Conservation (phyloP, 1,140 invertebrate genomes). For the Solenopsis invicta region DNA sequence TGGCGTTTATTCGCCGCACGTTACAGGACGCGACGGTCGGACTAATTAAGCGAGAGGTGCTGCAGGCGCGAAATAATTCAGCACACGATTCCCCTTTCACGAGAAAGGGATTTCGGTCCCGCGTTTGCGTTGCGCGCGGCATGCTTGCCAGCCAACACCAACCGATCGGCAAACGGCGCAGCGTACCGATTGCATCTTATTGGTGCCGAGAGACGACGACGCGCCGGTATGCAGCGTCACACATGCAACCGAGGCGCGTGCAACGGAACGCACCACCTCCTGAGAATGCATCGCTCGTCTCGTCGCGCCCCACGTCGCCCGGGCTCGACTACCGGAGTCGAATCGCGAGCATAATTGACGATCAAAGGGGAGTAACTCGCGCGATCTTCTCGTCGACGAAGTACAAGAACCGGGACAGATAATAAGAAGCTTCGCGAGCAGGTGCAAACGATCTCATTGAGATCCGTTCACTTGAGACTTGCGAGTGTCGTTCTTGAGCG, state of each 20-base stretch:
- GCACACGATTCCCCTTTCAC: conserved; percentile 35
- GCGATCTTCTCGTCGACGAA: background rate
- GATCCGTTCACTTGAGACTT: background rate
- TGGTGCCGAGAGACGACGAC: background rate
- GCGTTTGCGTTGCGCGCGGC: background rate
- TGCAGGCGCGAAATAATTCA: conserved; percentile 48
- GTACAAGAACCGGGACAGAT: background rate
- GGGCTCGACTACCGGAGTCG: background rate
- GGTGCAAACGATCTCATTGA: conserved; percentile 12
- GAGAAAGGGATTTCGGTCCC: conserved; percentile 63
- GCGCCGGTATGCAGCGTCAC: conserved; percentile 28
- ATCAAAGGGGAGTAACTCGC: conserved; percentile 23
- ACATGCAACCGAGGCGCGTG: conserved; percentile 1
- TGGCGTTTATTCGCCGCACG: conserved; percentile 43
- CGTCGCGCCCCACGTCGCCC: background rate
- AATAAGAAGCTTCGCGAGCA: conserved; percentile 15
- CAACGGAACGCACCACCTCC: conserved; percentile 40
- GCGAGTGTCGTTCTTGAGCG: background rate
- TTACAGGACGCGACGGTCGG: conserved; percentile 27
- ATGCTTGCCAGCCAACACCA: background rate
- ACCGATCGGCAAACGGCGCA: conserved; percentile 38
- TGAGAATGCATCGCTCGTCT: conserved; percentile 35
- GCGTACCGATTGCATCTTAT: conserved; percentile 55
- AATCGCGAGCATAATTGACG: conserved; percentile 35
- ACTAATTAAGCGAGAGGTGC: conserved; percentile 45